Percentiles rank a stretch among this genome's conserved stretches.
These are phyloP conservation scores for Cerastoderma edule DNA, from an alignment of 2,888 invertebrate species.

Conservation along the genomic window DNA sequence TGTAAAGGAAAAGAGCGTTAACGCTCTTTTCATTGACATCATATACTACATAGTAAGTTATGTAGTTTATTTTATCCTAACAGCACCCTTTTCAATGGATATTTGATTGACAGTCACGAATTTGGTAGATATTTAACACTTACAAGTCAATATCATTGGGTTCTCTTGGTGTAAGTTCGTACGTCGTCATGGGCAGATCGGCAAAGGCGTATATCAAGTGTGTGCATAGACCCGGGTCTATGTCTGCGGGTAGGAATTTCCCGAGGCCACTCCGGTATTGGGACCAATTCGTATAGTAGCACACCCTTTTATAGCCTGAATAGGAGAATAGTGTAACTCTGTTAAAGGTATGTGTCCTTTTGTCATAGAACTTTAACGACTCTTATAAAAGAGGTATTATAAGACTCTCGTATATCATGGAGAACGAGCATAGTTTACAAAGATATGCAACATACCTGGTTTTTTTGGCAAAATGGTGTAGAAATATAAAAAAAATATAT, in stretches of 20 bases:
- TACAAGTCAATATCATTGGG: conserved; percentile 3
- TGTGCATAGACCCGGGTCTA: neutral
- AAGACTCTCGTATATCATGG: too few species aligned
- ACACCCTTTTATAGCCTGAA: neutral
- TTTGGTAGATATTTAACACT: conserved; percentile 14
- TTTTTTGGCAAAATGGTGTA: too few species aligned
- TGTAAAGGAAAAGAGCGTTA: neutral
- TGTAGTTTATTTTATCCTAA: neutral
- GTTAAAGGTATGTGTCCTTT: too few species aligned
- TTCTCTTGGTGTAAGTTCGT: neutral
- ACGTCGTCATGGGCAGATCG: too few species aligned
- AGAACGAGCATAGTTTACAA: too few species aligned
- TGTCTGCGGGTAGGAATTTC: neutral
- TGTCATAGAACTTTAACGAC: too few species aligned
- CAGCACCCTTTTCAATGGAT: neutral
- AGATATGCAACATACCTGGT: too few species aligned
- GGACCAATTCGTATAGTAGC: neutral
- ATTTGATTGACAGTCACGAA: neutral
- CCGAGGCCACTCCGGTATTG: neutral
- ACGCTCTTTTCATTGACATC: neutral
- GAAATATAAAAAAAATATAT: too few species aligned
- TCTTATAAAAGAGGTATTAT: too few species aligned
- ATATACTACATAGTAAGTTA: neutral
- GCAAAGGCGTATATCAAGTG: neutral
- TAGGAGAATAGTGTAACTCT: too few species aligned